Evolutionary conservation across 2,888 invertebrate genomes (phyloP).

Genomic region (Amphipyra tragopoginis): DNA sequence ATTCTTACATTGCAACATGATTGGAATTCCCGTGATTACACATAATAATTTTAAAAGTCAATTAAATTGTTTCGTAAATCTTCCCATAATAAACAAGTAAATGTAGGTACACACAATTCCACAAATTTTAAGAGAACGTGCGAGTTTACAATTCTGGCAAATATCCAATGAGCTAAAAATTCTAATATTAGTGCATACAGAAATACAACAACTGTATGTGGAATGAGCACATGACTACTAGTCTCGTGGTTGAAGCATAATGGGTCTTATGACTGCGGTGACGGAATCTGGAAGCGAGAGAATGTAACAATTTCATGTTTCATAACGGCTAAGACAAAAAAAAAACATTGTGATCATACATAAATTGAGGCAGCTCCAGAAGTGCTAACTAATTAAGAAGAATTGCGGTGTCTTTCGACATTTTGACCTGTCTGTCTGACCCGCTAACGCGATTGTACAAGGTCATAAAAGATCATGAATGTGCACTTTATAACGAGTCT

Average conservation of each 20-base stretch:
- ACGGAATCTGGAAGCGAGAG: constrained; percentile 39
- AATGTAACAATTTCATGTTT: constrained; percentile 15
- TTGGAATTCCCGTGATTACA: constrained; percentile 14
- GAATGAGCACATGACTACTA: constrained; percentile 84
- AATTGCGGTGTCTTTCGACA: constrained; percentile 10
- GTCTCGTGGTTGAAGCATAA: constrained; percentile 66
- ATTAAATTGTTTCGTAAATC: constrained; percentile 20
- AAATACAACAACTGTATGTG: constrained; percentile 81
- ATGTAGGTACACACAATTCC: constrained; percentile 61
- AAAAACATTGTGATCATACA: too few species aligned
- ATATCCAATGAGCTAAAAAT: constrained; percentile 84
- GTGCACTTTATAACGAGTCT: constrained; percentile 31
- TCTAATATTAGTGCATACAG: constrained; percentile 86
- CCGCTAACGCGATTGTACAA: constrained; percentile 29
- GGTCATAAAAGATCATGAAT: constrained; percentile 41
- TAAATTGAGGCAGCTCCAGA: too few species aligned
- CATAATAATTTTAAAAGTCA: constrained; percentile 7
- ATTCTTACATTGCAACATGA: constrained; percentile 24
- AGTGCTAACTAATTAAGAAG: constrained; percentile 30
- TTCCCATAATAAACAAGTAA: constrained; percentile 53
- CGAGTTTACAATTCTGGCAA: constrained; percentile 79
- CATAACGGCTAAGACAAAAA: constrained; percentile 4
- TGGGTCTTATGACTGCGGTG: constrained; percentile 61
- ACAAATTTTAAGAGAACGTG: constrained; percentile 74
- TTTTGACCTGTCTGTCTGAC: constrained; percentile 13